phyloP scores from a whole-genome alignment of 2,797 vertebrate species.

The Florisuga fusca region DNA sequence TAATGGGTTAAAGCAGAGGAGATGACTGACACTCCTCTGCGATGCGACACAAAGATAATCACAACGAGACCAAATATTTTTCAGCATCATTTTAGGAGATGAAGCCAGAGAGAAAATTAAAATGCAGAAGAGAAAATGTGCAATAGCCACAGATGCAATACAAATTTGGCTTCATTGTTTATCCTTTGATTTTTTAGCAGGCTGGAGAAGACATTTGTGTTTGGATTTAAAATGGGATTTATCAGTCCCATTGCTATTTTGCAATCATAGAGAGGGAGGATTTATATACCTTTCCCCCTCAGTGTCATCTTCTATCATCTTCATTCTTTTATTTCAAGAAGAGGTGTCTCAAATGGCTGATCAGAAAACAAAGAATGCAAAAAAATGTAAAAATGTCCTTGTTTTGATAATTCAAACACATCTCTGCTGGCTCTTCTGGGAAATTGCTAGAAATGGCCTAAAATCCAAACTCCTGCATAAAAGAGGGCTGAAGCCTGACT shows the following conservation, averaged over 20 bases:
- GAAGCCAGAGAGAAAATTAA: constrained; percentile 44
- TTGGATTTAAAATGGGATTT: constrained; percentile 25
- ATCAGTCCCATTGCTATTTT: background rate
- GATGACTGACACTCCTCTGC: background rate
- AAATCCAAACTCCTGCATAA: background rate
- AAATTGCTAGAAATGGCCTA: background rate
- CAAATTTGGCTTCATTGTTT: constrained; percentile 32
- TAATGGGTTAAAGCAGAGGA: constrained; percentile 6
- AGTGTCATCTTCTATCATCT: background rate
- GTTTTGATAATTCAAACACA: background rate
- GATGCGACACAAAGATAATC: background rate
- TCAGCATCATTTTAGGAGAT: constrained; percentile 6
- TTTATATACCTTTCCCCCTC: background rate
- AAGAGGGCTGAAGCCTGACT: background rate
- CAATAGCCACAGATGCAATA: background rate
- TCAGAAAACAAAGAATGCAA: background rate
- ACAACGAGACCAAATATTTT: background rate
- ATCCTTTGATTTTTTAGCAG: constrained; percentile 5
- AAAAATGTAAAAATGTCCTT: background rate
- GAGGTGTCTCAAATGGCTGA: background rate
- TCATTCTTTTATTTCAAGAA: background rate
- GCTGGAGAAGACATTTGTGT: background rate
- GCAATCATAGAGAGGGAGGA: background rate
- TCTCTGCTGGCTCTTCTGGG: background rate
- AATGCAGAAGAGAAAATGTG: background rate